These are phyloP conservation scores for Eunapius fragilis DNA, from an alignment of 37 sponge, comb jelly and placozoan species.

Conservation along the genomic window DNA sequence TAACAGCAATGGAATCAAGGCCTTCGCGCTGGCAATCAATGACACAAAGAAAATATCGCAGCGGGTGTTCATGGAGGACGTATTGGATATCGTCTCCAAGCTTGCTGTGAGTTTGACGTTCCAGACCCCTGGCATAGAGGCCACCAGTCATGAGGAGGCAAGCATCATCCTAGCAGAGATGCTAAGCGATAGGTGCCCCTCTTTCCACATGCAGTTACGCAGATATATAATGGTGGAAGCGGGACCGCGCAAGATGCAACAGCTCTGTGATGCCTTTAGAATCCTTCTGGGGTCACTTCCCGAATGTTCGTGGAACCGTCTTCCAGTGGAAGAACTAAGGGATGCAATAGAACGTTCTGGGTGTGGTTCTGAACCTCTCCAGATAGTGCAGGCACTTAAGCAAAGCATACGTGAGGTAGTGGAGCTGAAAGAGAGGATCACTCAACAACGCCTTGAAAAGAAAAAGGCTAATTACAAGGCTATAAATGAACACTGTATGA, in stretches of 20 bases:
- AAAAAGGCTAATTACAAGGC: not conserved
- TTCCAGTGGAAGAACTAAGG: constrained; percentile 41
- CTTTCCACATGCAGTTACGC: constrained; percentile 41
- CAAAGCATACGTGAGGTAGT: not conserved
- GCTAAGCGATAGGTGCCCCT: constrained; percentile 45
- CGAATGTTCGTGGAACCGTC: constrained; percentile 29
- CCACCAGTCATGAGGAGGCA: not conserved
- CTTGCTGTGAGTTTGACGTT: not conserved
- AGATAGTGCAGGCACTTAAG: no score
- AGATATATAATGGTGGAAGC: not conserved
- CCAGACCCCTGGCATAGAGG: not conserved
- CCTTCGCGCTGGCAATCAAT: not conserved
- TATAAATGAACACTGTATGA: not conserved
- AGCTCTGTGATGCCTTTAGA: constrained; percentile 17
- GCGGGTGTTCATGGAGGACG: not conserved
- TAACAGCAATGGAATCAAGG: not conserved
- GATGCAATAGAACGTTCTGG: not conserved
- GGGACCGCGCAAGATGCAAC: not conserved
- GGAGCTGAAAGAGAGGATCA: not conserved
- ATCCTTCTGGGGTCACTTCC: constrained; percentile 13
- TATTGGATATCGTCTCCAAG: not conserved
- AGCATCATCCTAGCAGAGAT: constrained; percentile 51
- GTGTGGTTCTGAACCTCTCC: not conserved
- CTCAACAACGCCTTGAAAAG: not conserved
- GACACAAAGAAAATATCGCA: not conserved